phyloP scores from a whole-genome alignment of 2,797 vertebrate genomes.

The Phrynocephalus vlangalii region DNA sequence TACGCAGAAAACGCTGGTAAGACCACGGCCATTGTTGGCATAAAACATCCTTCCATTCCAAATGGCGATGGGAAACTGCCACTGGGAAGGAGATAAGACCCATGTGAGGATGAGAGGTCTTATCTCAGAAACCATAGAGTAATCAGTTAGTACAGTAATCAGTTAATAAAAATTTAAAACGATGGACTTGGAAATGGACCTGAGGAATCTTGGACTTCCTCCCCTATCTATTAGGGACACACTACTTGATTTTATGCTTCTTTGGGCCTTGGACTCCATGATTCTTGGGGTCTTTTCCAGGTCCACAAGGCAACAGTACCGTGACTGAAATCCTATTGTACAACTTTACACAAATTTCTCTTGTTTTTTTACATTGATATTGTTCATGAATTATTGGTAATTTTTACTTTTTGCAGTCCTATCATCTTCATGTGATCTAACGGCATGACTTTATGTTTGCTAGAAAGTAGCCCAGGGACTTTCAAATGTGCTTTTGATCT shows the following conservation, averaged over 20 bases:
- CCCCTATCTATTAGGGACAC: no score
- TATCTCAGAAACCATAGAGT: not conserved
- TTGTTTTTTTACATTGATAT: not conserved
- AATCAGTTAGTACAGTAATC: not conserved
- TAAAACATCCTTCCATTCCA: not conserved
- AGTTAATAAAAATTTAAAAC: no score
- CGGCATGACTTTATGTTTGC: constrained; percentile 21
- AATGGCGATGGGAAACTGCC: not conserved
- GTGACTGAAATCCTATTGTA: no score
- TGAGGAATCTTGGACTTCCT: no score
- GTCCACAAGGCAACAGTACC: no score
- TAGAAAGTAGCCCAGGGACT: constrained; percentile 76
- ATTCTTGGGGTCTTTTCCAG: no score
- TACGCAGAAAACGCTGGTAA: no score
- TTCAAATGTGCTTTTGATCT: constrained; percentile 75
- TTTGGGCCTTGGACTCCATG: no score
- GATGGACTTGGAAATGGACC: no score
- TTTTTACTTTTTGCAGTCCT: not conserved
- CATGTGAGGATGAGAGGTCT: not conserved
- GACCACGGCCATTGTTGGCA: no score
- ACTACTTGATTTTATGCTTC: no score
- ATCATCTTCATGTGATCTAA: not conserved
- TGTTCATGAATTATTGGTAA: not conserved
- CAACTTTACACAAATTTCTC: no score
- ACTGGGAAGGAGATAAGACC: not conserved